These are phyloP conservation scores for Agelas oroides DNA, from an alignment of 37 sponge, comb jelly and placozoan species.

Conservation along the genomic window DNA sequence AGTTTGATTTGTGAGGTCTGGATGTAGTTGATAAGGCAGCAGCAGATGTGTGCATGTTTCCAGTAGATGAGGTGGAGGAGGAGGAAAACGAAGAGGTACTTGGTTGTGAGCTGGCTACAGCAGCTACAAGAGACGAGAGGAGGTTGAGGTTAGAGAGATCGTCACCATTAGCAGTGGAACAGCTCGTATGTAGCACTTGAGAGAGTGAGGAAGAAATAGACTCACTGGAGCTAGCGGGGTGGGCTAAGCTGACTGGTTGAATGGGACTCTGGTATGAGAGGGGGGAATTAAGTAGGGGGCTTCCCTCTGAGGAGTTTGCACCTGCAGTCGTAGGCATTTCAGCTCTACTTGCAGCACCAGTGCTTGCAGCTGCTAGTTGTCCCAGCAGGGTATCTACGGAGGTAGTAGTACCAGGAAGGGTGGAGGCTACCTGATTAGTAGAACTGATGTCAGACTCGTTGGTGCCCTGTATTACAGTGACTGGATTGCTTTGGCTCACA, in stretches of 20 bases:
- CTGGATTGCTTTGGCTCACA: background rate
- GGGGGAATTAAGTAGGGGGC: background rate
- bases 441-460: background rate
- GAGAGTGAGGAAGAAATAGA: background rate
- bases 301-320: background rate
- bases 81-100: too few relatives aligned
- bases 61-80: background rate
- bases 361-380: slow-evolving; percentile 37
- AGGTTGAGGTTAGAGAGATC: slow-evolving; percentile 74
- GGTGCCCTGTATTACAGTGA: background rate
- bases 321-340: background rate
- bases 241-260: too few relatives aligned
- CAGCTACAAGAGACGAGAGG: slow-evolving; percentile 62
- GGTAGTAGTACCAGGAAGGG: background rate
- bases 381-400: slow-evolving; percentile 29
- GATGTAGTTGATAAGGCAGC: background rate
- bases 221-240: too few relatives aligned
- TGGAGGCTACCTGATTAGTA: background rate
- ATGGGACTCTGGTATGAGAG: too few relatives aligned
- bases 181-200: background rate
- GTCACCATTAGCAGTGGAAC: background rate
- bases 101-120: slow-evolving; percentile 26
- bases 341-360: background rate
- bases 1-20: background rate
- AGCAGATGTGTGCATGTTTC: background rate